Conservation (phyloP, 2,113 vertebrate species). For the Notechis scutatus region DNA sequence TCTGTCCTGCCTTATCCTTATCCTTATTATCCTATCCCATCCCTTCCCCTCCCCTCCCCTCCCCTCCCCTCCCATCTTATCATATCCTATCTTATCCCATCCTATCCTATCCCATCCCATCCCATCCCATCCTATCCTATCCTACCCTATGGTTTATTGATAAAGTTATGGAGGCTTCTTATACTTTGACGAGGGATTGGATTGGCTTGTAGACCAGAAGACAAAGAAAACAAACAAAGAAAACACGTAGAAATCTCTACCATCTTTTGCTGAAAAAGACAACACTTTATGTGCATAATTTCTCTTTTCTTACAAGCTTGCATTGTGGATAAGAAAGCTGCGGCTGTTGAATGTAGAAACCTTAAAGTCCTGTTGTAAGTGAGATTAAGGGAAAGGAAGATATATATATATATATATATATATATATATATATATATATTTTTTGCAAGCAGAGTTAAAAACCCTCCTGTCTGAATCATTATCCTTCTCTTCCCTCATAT, state of each 20-base stretch:
- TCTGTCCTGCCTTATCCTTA: too few relatives aligned
- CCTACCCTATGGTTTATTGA: not conserved
- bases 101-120: too few relatives aligned
- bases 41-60: too few relatives aligned
- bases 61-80: too few relatives aligned
- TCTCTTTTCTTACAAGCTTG: conserved; percentile 17
- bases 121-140: too few relatives aligned
- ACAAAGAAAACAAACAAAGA: not conserved
- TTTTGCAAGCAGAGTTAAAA: not conserved
- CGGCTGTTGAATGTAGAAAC: conserved; percentile 16
- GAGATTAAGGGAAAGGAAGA: not conserved
- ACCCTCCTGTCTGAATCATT: not conserved
- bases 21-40: too few relatives aligned
- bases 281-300: not conserved
- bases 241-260: not conserved
- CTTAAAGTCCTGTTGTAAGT: conserved; percentile 27
- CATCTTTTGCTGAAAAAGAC: not conserved
- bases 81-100: too few relatives aligned
- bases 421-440: too few relatives aligned
- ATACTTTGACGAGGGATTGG: conserved; percentile 19
- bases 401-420: too few relatives aligned
- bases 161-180: not conserved
- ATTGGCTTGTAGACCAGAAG: not conserved
- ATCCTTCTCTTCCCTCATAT: not conserved
- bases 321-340: conserved; percentile 3